phyloP scores from a whole-genome alignment of 1,140 invertebrate genomes.

The Chrysopa pallens region DNA sequence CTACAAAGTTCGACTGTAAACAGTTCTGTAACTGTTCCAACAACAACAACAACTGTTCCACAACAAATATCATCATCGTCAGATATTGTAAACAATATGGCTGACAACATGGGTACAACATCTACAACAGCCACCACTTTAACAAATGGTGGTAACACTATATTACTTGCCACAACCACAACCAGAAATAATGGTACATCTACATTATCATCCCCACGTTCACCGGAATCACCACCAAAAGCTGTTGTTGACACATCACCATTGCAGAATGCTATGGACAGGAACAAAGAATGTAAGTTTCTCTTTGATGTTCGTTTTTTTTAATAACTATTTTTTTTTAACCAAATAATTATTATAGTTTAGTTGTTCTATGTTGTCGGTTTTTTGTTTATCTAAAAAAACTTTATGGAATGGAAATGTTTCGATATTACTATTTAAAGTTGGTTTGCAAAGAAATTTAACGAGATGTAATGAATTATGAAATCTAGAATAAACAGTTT shows the following conservation, averaged over 20 bases:
- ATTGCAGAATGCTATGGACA: conserved; percentile 80
- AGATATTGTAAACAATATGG: conserved; percentile 44
- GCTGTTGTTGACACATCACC: conserved; percentile 86
- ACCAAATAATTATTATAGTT: no score
- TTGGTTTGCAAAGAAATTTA: no score
- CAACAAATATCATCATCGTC: conserved; percentile 23
- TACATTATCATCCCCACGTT: conserved; percentile 21
- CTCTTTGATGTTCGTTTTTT: no score
- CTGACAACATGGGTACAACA: conserved; percentile 15
- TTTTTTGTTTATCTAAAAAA: no score
- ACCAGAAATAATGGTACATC: conserved; percentile 2
- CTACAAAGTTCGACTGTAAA: conserved; percentile 2
- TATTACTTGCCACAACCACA: conserved; percentile 2
- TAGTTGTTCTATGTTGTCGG: no score
- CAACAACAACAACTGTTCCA: conserved; percentile 16
- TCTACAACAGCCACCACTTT: conserved; percentile 7
- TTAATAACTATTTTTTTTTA: no score
- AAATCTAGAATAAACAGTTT: no score
- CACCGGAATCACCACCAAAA: conserved; percentile 61
- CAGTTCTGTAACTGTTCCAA: conserved; percentile 22
- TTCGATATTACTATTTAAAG: no score
- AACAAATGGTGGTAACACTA: not conserved
- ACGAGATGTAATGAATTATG: no score
- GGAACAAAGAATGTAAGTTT: conserved; percentile 93
- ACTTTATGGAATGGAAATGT: no score